Evolutionary conservation across 2,888 invertebrate species (phyloP).

Genomic region (Macrophya annulata): DNA sequence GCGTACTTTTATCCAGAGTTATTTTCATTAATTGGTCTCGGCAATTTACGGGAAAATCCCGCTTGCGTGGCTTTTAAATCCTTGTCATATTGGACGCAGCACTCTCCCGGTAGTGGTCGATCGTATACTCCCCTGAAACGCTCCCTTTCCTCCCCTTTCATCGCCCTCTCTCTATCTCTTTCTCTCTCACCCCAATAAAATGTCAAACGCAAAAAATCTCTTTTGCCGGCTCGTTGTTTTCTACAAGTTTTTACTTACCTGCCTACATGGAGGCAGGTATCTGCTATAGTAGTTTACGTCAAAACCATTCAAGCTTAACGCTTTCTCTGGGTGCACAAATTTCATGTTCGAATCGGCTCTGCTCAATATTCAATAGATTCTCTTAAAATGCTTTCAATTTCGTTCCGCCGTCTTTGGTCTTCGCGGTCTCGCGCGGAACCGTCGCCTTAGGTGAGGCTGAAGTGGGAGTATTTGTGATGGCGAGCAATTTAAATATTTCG

Average conservation of each 20-base stretch:
- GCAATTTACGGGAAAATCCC: constrained; percentile 50
- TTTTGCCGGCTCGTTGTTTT: constrained; percentile 34
- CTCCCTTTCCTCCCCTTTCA: not conserved
- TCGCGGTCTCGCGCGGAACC: constrained; percentile 52
- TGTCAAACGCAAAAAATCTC: constrained; percentile 52
- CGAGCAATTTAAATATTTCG: constrained; percentile 51
- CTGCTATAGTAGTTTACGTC: constrained; percentile 26
- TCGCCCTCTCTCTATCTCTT: not conserved
- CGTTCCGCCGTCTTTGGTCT: constrained; percentile 59
- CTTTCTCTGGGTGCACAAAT: constrained; percentile 41
- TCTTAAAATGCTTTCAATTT: constrained; percentile 61
- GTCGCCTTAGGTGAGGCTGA: constrained; percentile 28
- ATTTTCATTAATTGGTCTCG: constrained; percentile 55
- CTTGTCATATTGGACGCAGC: constrained; percentile 48
- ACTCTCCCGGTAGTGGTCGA: constrained; percentile 24
- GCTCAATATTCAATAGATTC: constrained; percentile 62
- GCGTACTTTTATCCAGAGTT: constrained; percentile 50
- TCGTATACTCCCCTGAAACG: constrained; percentile 6
- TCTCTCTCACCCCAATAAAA: constrained; percentile 22
- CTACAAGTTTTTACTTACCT: constrained; percentile 20
- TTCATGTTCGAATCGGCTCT: constrained; percentile 49
- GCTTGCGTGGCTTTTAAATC: constrained; percentile 52
- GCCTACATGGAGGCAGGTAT: not conserved
- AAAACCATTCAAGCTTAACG: constrained; percentile 44
- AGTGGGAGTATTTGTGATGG: constrained; percentile 39